Evolutionary conservation across 1,140 invertebrate species (phyloP).

Genomic region (Lycorma delicatula): DNA sequence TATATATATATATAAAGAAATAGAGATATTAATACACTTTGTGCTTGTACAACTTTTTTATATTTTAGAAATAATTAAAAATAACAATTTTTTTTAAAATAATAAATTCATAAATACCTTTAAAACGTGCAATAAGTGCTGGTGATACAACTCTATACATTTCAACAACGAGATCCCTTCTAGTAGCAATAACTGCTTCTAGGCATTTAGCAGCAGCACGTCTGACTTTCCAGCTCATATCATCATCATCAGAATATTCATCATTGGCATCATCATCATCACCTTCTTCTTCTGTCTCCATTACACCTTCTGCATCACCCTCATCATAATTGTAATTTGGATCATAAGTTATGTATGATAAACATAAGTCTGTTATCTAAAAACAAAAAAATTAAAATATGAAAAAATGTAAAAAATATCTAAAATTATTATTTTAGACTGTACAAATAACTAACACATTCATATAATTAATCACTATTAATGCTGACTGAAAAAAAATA

Average conservation of each 20-base stretch:
- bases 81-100: neutral
- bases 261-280: constrained; percentile 67
- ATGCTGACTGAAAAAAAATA: no score
- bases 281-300: constrained; percentile 59
- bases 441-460: no score
- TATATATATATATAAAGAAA: no score
- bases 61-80: constrained; percentile 7
- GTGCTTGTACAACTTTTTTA: neutral
- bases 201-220: constrained; percentile 94
- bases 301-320: constrained; percentile 55
- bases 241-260: constrained; percentile 97
- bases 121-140: constrained; percentile 83
- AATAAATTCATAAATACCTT: constrained; percentile 50
- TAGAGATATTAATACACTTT: no score
- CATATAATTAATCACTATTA: no score
- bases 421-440: no score
- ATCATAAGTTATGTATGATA: constrained; percentile 93
- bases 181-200: constrained; percentile 86
- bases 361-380: constrained; percentile 80
- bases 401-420: no score
- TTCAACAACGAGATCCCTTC: constrained; percentile 82
- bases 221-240: constrained; percentile 97
- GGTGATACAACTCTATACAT: constrained; percentile 86
- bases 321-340: constrained; percentile 98
- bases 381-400: constrained; percentile 26